Conservation (phyloP, 2,888 invertebrate genomes). For the Epinotia nisella region DNA sequence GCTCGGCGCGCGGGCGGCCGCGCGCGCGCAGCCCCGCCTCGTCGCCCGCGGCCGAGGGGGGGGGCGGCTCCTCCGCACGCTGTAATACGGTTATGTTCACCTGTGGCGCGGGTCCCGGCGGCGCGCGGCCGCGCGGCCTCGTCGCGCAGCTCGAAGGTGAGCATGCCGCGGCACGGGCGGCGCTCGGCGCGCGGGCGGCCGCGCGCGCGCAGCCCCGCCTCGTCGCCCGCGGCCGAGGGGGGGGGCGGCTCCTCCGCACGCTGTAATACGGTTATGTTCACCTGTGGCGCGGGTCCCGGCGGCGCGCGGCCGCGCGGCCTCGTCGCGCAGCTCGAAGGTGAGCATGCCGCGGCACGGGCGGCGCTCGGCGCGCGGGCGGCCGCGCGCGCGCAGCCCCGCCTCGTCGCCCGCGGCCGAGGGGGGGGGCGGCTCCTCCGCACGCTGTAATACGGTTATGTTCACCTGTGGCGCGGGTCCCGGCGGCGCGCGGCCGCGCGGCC, state of each 20-base stretch:
- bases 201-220: conserved; percentile 25
- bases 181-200: conserved; percentile 31
- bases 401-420: not conserved
- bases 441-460: not conserved
- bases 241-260: not conserved
- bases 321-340: conserved; percentile 58
- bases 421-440: not conserved
- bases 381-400: conserved; percentile 24
- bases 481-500: conserved; percentile 12
- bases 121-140: conserved; percentile 12
- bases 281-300: not conserved
- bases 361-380: conserved; percentile 31
- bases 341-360: conserved; percentile 53
- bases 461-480: not conserved
- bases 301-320: conserved; percentile 12
- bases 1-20: no score
- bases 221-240: not conserved
- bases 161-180: conserved; percentile 51
- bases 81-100: not conserved
- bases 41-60: no score
- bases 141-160: conserved; percentile 59
- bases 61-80: no score
- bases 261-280: not conserved
- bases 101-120: not conserved
- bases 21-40: no score